Base-by-base conservation (phyloP, 2,113 vertebrate species). In the Pollimyrus isidori region DNA sequence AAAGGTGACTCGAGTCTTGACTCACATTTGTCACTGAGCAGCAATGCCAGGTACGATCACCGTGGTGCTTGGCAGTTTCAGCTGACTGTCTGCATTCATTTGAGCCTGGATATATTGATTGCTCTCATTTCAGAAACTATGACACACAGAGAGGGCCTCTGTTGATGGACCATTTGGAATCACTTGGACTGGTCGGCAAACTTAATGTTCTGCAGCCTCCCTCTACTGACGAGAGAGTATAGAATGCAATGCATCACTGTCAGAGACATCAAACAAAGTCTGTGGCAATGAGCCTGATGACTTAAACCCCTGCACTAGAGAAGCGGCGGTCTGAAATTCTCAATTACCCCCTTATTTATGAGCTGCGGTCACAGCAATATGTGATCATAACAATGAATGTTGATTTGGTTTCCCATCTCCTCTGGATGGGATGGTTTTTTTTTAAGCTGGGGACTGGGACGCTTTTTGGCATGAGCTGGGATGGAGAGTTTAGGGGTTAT, bases 1-100 rank as follows among this genome's bases (percentile, higher is more conserved):
- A 48, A 76, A 15, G 17, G 50, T 62, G 87, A 58, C 58, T 80
- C 17, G n/a, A 65, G 91, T 89, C 89, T 87, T 86, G 84, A 49
- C 87, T 89, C 80, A 90, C 91, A 93, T 83, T 26, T 30, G 90
- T 91, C 87, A 91, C 92, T 87, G 93, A 91, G 92, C 92, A 92
- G 92, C 87, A 88, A 89, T 89, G 90, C 39, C 35, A 23, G 49
- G 26, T 30, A 35, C 76, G 86, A 92, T 89, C 19, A 91, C 86
- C 58, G 48, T 30, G 89, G 87, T 86, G 89, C 90, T 92, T 73
- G 92, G 46, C 21, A 86, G 45, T 91, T 92, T 45, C 62, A 86
- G 87, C 89, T 84, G 90, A 91, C 85, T 91, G 90, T 94, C 91
- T 92, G 91, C 93, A 94, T 92, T 93, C 92, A 49, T 88, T 90